Conservation (phyloP, 2,888 invertebrate species). For the Plagodis dolabraria region DNA sequence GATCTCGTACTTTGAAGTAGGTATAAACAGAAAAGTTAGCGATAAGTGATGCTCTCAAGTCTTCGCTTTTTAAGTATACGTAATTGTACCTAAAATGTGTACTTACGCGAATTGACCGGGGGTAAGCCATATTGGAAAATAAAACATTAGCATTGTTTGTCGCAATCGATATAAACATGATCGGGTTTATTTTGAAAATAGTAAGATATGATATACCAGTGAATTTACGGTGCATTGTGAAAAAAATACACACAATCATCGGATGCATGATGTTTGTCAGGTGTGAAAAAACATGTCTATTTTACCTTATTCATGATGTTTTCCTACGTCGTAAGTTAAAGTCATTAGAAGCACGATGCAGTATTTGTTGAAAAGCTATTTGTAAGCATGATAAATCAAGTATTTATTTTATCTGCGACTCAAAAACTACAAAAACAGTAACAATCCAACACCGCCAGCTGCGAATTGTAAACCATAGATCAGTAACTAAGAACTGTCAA, state of each 20-base stretch:
- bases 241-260: slow-evolving; percentile 33
- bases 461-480: slow-evolving; percentile 68
- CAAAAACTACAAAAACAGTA: slow-evolving; percentile 61
- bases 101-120: slow-evolving; percentile 51
- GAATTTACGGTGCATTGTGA: slow-evolving; percentile 12
- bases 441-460: slow-evolving; percentile 70
- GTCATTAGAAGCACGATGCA: not conserved
- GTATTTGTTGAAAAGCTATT: slow-evolving; percentile 3
- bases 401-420: slow-evolving; percentile 43
- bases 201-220: slow-evolving; percentile 1
- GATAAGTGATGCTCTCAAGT: slow-evolving; percentile 30
- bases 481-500: too few relatives aligned
- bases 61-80: slow-evolving; percentile 28
- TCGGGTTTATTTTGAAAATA: slow-evolving; percentile 6
- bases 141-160: slow-evolving; percentile 50
- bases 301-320: slow-evolving; percentile 65
- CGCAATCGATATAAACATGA: slow-evolving; percentile 29
- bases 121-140: slow-evolving; percentile 76
- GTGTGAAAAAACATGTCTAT: slow-evolving; percentile 13
- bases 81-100: slow-evolving; percentile 48
- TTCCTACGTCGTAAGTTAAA: slow-evolving; percentile 15
- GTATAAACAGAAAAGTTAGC: slow-evolving; percentile 16
- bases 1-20: slow-evolving; percentile 9
- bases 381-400: slow-evolving; percentile 17
- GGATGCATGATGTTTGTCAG: slow-evolving; percentile 24